Evolutionary conservation across 2,113 vertebrate genomes (phyloP), one percentile per base, ranked within the genome.

Genomic region (Cephalopterus ornatus): DNA sequence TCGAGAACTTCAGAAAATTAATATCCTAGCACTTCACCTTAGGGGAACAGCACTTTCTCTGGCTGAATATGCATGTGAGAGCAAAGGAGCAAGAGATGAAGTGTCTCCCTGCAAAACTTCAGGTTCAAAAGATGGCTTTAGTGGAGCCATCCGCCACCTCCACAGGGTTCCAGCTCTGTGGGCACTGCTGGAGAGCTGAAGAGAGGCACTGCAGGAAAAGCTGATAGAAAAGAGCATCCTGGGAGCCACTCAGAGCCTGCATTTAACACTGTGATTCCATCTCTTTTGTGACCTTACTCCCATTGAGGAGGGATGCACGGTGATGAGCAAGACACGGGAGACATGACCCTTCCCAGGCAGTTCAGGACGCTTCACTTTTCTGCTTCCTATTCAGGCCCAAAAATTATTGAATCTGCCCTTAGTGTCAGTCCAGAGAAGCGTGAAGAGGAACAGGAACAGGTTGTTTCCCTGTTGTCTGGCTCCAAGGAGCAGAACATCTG

Each of bases 1-100:
- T 92, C 18, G 33, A 95, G 95, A 96, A 91, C 74, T 91, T 95
- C 86, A 95, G 90, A 96, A 96, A 97, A 97, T 91, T 85, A 96
- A 96, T 83, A 93, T 81, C 93, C 77, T 73, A 50, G 42, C 52
- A 72, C 95, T 95, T 92, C 86, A 94, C 85, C 87, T 91, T 92
- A 77, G 61, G 63, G 83, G 86, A 93, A 53, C 65, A 79, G 77
- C n/a, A 66, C 50, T 85, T 88, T 68, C 78, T 59, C 77, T 59
- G 78, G 65, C 72, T 90, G 82, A 91, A 89, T 53, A 79, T 83
- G 95, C 32, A 6, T 61, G 67, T 2, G 8, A 72, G 59, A 78
- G 32, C 0, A 3, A 84, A 80, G 84, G 28, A 68, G 24, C 3
- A 11, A 67, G 42, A 89, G 75, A 76, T 59, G 55, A 85, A 92